Evolutionary conservation across 2,888 invertebrate species (phyloP).

Genomic region (Coronaproctus castanopsis): DNA sequence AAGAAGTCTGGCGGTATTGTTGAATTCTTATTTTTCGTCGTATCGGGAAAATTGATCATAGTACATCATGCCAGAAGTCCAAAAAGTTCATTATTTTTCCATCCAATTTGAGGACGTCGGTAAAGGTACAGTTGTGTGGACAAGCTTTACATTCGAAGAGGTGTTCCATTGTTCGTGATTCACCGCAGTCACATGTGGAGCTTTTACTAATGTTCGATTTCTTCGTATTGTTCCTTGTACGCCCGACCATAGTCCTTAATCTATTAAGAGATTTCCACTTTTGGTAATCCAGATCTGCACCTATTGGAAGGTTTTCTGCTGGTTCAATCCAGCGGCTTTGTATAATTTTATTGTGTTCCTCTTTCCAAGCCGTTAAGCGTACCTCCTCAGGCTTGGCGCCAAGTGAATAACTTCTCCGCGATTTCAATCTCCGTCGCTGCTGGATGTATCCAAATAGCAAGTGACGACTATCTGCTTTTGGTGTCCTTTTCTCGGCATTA

Average conservation of each 20-base stretch:
- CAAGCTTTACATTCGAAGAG: neutral
- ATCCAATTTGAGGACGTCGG: neutral
- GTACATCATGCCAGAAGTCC: too few relatives aligned
- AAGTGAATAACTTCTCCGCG: neutral
- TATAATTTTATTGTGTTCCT: neutral
- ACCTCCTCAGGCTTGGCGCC: neutral
- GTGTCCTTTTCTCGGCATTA: neutral
- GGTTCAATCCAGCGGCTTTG: neutral
- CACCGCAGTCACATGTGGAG: neutral
- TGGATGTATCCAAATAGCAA: neutral
- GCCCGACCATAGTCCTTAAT: neutral
- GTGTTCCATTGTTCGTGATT: neutral
- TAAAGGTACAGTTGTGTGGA: too few relatives aligned
- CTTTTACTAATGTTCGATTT: neutral
- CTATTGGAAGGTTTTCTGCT: neutral
- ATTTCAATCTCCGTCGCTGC: neutral
- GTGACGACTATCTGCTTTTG: neutral
- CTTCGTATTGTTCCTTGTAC: neutral
- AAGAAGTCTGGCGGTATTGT: too few relatives aligned
- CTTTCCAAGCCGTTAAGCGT: neutral
- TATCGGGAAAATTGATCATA: too few relatives aligned
- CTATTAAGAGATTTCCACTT: neutral
- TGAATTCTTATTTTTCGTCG: neutral
- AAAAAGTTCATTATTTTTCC: neutral
- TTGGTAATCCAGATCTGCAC: neutral